Conservation (phyloP, 2,113 vertebrate genomes). For the Ophthalmolycus amberensis region DNA sequence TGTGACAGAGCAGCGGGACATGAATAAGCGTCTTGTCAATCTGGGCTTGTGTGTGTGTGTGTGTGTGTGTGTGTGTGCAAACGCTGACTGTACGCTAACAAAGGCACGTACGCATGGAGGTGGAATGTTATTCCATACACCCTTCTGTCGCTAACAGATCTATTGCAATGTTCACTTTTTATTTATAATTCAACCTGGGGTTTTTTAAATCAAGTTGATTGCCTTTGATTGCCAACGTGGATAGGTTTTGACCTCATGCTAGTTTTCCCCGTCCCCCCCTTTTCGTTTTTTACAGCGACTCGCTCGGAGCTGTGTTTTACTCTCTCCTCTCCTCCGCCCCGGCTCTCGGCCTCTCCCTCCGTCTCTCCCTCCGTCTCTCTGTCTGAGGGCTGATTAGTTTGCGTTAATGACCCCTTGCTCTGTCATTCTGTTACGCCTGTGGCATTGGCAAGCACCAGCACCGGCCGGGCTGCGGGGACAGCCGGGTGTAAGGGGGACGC, state of each 20-base stretch:
- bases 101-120: constrained; percentile 6
- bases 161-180: neutral
- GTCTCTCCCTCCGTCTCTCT: constrained; percentile 7
- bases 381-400: constrained; percentile 70
- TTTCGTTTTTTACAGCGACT: constrained; percentile 31
- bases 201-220: constrained; percentile 16
- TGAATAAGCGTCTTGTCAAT: constrained; percentile 41
- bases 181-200: constrained; percentile 1
- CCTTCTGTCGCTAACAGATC: constrained; percentile 20
- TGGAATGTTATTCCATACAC: constrained; percentile 1
- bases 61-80: constrained; percentile 2
- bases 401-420: constrained; percentile 71
- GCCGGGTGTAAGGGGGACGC: constrained; percentile 24
- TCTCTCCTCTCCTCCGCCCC: constrained; percentile 24
- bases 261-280: neutral
- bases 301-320: constrained; percentile 24
- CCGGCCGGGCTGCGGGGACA: constrained; percentile 35
- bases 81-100: constrained; percentile 27
- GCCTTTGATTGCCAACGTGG: constrained; percentile 12
- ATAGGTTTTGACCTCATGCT: constrained; percentile 13
- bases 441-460: constrained; percentile 44
- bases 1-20: constrained; percentile 45
- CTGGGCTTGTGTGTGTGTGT: constrained; percentile 6
- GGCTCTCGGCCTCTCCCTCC: constrained; percentile 16
- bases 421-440: constrained; percentile 62